Base-by-base conservation (phyloP, 2,797 vertebrate genomes). In the Toxotes lorentzi region DNA sequence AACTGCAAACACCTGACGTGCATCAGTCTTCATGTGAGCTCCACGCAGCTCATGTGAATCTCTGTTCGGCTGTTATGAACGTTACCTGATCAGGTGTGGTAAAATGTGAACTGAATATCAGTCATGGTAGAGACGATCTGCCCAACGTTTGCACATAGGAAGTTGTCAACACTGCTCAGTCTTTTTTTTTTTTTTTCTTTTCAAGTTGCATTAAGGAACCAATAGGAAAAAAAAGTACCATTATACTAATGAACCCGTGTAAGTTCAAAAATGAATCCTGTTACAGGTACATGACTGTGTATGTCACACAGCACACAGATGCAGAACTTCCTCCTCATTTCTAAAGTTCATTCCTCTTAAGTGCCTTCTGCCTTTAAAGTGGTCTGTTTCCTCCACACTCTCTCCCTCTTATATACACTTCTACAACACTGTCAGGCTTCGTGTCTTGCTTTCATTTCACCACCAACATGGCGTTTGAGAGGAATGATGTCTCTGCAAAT, bases 311-410 rank as follows among this genome's bases (percentile, higher is more conserved):
- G 64, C 24, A 34, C 27, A 35, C 51, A 41, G 60, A n/a, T 43
- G 38, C 69, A 56, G 12, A 47, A 38, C 30, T 66, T 30, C 56
- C 47, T 68, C 60, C 69, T 83, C 81, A 79, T 84, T 82, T 91
- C 68, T 89, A 84, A 79, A 79, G 76, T 86, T 94, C 91, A 93
- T 95, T 96, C 94, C 95, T 95, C 94, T 95, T 94, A 93, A 95
- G 95, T 95, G 95, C 95, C 94, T 95, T 95, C 83, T 81, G 83
- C 73, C 83, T 53, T 89, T 76, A 66, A 50, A 83, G 50, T 43
- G 72, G 73, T 58, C 47, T 35, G 9, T 54, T 75, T 83, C 71
- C 57, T 64, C 68, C 40, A 27, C 17, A 58, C 38, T 53, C 51
- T 50, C 51, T 45, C 61, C 51, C 60, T 53, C 58, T 9, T 38